Evolutionary conservation across 2,797 vertebrate genomes (phyloP), one percentile per base, ranked within the genome.

Genomic region (Poecilia wingei): DNA sequence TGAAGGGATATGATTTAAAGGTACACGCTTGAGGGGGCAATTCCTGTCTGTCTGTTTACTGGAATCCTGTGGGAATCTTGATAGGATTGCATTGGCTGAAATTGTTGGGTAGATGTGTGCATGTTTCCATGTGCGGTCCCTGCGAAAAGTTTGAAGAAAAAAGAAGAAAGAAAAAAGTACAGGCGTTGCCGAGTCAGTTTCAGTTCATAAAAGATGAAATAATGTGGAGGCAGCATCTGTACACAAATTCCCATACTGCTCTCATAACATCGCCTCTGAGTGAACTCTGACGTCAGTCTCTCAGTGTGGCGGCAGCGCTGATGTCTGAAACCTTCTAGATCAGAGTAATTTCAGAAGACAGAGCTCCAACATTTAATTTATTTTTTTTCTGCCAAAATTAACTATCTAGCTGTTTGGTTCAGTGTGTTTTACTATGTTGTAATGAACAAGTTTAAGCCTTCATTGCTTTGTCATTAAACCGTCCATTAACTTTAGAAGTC

Each of bases 11-110:
- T 93, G 88, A 93, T 94, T 93, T 93, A 92, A 89, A 90, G 87
- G 81, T 87, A 59, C 82, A 84, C 86, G 86, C 76, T 85, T 87
- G 76, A 90, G 82, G 12, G 22, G 77, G 57, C 78, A 87, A 77
- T 90, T 79, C 46, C 77, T 89, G 82, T 90, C 82, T 90, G 79
- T 90, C 83, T 93, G 86, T 94, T 93, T 89, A 86, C 89, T 84
- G 83, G 82, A 88, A 87, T 91, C 82, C 90, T 91, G 94, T 94
- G 94, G 91, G 92, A 94, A 93, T 92, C 79, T 91, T 87, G 88
- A 91, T 89, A 86, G 82, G 87, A 85, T 80, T 91, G 93, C 89
- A 90, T 91, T 93, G 91, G 88, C 79, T 87, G 77, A 82, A 86
- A 79, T 39, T 55, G 79, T 74, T 28, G 74, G 57, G 66, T 69